Evolutionary conservation across 2,113 vertebrate species (phyloP).

Genomic region (Daphoenositta chrysoptera): DNA sequence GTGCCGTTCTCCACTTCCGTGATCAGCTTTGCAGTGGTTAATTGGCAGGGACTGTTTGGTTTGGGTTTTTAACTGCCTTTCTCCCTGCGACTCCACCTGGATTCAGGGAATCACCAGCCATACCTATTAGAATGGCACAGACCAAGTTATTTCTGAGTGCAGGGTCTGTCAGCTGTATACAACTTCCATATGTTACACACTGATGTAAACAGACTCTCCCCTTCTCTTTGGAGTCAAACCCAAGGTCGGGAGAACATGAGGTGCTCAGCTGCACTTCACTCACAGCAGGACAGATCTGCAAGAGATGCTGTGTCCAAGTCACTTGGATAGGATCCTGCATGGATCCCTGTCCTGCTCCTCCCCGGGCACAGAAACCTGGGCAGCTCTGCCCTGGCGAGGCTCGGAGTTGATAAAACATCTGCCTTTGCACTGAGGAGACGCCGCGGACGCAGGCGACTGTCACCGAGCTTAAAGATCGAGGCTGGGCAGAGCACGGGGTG

Average conservation of each 20-base stretch:
- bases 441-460: background rate
- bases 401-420: background rate
- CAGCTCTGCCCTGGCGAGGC: background rate
- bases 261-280: background rate
- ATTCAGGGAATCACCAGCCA: background rate
- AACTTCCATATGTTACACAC: background rate
- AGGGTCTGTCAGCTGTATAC: background rate
- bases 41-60: background rate
- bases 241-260: background rate
- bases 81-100: background rate
- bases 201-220: background rate
- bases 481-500: background rate
- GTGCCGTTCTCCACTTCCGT: background rate
- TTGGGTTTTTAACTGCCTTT: background rate
- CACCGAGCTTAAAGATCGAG: background rate
- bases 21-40: background rate
- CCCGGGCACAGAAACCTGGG: background rate
- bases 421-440: background rate
- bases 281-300: background rate
- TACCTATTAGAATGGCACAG: background rate
- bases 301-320: background rate
- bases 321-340: background rate
- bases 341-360: background rate
- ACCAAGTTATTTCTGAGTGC: background rate
- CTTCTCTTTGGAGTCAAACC: background rate